Conservation (phyloP, 2,797 vertebrate genomes). For the Falco naumanni region DNA sequence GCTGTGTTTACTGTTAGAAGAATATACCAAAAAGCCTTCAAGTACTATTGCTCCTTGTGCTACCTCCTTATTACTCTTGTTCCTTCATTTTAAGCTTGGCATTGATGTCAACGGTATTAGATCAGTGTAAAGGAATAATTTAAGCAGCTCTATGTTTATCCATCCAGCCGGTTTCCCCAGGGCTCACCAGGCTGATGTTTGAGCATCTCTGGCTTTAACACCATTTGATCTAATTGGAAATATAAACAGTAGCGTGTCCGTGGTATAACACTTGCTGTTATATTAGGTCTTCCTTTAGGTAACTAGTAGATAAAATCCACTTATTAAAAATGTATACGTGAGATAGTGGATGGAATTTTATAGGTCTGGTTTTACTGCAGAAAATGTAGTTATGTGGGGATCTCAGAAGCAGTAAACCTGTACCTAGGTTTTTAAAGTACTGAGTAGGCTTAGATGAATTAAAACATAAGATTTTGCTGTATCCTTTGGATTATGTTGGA, state of each 20-base stretch:
- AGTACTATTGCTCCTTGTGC: not conserved
- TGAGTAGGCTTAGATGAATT: conserved; percentile 35
- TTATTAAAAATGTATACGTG: not conserved
- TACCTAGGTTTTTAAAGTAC: conserved; percentile 25
- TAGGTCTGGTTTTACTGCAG: conserved; percentile 47
- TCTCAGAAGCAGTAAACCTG: conserved; percentile 46
- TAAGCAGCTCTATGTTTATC: not conserved
- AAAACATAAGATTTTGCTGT: conserved; percentile 37
- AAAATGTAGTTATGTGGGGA: conserved; percentile 24
- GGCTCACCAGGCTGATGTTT: not conserved
- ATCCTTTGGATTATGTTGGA: not conserved
- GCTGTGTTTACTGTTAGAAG: not conserved
- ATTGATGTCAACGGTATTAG: not conserved
- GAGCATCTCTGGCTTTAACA: not conserved
- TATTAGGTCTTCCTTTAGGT: not conserved
- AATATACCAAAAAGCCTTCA: not conserved
- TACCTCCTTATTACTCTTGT: not conserved
- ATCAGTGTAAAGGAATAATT: not conserved
- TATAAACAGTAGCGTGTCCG: not conserved
- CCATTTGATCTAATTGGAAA: not conserved
- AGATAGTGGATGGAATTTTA: conserved; percentile 37
- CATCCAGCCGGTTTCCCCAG: not conserved
- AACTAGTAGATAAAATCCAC: conserved; percentile 29
- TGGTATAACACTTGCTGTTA: not conserved
- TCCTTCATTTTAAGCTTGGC: not conserved